phyloP scores from a whole-genome alignment of 2,113 vertebrate genomes.

The Tetraodon nigroviridis region DNA sequence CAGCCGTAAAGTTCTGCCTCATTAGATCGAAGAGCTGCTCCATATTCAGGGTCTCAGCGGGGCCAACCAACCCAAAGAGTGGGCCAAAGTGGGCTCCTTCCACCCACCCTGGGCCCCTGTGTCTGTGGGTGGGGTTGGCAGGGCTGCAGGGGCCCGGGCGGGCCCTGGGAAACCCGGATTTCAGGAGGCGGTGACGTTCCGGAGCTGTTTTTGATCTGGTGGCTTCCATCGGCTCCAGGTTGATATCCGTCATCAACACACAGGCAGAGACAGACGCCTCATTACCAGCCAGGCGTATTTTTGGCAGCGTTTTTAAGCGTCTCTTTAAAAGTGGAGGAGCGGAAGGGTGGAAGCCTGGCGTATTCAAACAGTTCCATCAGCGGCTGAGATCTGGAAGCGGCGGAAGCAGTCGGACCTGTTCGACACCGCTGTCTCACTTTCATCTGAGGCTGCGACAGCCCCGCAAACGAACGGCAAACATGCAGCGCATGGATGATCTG shows the following conservation, averaged over 20 bases:
- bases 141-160: constrained; percentile 12
- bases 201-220: constrained; percentile 28
- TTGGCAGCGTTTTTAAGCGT: too few species aligned
- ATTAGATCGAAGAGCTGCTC: constrained; percentile 72
- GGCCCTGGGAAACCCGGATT: constrained; percentile 34
- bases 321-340: too few species aligned
- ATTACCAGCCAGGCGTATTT: too few species aligned
- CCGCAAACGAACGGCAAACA: too few species aligned
- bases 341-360: too few species aligned
- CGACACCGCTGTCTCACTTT: too few species aligned
- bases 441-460: too few species aligned
- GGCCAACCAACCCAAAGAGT: constrained; percentile 60
- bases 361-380: too few species aligned
- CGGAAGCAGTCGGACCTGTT: neutral
- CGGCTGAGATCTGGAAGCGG: neutral
- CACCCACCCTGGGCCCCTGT: constrained; percentile 52
- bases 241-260: constrained; percentile 8
- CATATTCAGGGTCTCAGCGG: constrained; percentile 72
- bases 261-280: neutral
- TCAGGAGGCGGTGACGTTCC: constrained; percentile 22
- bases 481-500: too few species aligned
- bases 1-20: constrained; percentile 71
- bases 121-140: constrained; percentile 52
- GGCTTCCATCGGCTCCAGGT: constrained; percentile 19
- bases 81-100: constrained; percentile 62